phyloP scores from a whole-genome alignment of 2,797 vertebrate species.

The Microcaecilia unicolor region DNA sequence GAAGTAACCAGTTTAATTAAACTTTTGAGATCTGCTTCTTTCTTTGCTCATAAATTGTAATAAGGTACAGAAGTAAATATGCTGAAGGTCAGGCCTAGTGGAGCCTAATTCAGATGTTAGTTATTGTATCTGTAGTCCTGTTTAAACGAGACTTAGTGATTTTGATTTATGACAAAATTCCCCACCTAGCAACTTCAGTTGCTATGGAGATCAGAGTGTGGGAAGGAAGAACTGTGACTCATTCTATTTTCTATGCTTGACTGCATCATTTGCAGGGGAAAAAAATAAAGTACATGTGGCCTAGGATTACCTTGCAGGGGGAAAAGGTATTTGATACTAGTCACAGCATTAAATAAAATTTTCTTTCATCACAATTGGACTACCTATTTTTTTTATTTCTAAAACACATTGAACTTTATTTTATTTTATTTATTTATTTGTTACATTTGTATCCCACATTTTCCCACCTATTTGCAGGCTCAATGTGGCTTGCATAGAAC shows the following conservation, averaged over 20 bases:
- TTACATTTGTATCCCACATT: no score
- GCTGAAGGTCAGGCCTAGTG: no score
- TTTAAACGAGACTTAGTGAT: slow-evolving; percentile 10
- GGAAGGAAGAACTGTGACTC: slow-evolving; percentile 13
- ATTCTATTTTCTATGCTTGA: slow-evolving; percentile 18
- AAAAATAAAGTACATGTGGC: slow-evolving; percentile 6
- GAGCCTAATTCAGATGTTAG: no score
- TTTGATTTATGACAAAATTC: slow-evolving; percentile 17
- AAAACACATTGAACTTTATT: background rate
- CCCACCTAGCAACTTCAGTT: slow-evolving; percentile 17
- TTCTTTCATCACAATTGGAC: slow-evolving; percentile 6
- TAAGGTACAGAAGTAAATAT: no score
- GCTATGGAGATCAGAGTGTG: slow-evolving; percentile 8
- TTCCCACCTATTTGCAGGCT: no score
- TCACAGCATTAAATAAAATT: background rate
- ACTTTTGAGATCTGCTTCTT: no score
- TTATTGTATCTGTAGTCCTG: no score
- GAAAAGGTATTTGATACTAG: slow-evolving; percentile 4
- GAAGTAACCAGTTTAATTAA: no score
- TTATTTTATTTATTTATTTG: no score
- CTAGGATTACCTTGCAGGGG: slow-evolving; percentile 4
- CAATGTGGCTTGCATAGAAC: no score
- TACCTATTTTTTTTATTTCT: slow-evolving; percentile 10
- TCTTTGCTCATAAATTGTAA: no score
- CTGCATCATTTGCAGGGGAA: slow-evolving; percentile 11